Evolutionary conservation across 30 jellyfish, hydroid and myxozoan genomes (phyloP).

Genomic region (Phacellophora camtschatica): DNA sequence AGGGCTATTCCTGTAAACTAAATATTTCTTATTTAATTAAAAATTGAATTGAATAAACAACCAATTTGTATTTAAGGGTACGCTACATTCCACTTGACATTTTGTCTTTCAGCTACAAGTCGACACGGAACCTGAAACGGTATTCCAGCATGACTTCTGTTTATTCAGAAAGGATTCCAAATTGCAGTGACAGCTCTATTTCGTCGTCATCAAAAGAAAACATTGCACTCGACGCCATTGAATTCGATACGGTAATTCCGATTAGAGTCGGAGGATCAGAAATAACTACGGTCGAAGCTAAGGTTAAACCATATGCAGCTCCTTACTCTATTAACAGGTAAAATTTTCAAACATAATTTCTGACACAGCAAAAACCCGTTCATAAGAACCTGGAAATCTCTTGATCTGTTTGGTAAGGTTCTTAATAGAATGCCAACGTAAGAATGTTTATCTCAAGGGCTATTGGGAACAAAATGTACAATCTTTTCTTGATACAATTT

Average conservation of each 20-base stretch:
- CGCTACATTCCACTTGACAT: too few species aligned
- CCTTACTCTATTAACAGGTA: constrained; percentile 12
- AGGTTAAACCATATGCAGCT: constrained; percentile 6
- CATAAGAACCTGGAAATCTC: too few species aligned
- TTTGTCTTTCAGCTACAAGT: constrained; percentile 94
- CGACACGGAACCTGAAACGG: constrained; percentile 87
- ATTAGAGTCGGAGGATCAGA: constrained; percentile 44
- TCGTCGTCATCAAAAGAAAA: constrained; percentile 61
- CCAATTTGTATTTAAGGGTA: too few species aligned
- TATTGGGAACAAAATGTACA: too few species aligned
- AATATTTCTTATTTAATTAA: too few species aligned
- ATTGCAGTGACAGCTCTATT: constrained; percentile 47
- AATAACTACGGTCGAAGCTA: constrained; percentile 48
- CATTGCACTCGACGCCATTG: constrained; percentile 43
- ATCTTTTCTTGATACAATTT: too few species aligned
- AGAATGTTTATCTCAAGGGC: background rate
- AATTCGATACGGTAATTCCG: constrained; percentile 36
- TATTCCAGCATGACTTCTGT: constrained; percentile 99
- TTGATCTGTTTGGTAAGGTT: too few species aligned
- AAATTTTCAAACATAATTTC: background rate
- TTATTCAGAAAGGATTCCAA: constrained; percentile 59
- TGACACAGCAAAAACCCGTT: background rate
- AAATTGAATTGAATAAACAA: too few species aligned
- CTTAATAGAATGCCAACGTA: too few species aligned
- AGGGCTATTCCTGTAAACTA: too few species aligned